A percentile compares a stretch with the other conserved stretches of the same genome.
Conservation (phyloP, 2,888 invertebrate genomes). For the Tinea trinotella region DNA sequence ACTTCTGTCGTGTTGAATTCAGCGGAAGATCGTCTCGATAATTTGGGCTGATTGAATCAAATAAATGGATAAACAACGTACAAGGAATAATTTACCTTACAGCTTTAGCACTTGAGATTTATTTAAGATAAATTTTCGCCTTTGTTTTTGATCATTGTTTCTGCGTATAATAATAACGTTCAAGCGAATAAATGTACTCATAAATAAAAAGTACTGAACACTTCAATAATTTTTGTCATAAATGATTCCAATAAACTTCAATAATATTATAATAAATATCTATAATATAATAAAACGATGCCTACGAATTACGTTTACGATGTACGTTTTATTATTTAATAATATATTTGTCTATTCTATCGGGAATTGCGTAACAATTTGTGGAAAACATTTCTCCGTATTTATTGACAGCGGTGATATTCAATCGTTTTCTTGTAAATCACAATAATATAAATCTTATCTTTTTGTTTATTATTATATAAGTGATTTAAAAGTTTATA, state of each 20-base stretch:
- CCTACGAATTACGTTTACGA: neutral
- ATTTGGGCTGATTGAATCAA: neutral
- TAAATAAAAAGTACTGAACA: too few relatives aligned
- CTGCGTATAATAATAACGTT: too few relatives aligned
- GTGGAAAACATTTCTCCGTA: neutral
- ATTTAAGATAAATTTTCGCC: too few relatives aligned
- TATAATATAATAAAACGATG: neutral
- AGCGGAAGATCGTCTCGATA: neutral
- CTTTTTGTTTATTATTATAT: too few relatives aligned
- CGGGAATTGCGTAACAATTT: neutral
- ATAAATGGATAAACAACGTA: neutral
- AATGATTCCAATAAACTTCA: neutral
- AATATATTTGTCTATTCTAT: neutral
- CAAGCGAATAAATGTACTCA: too few relatives aligned
- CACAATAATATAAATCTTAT: too few relatives aligned
- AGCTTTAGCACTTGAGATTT: neutral
- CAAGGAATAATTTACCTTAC: neutral
- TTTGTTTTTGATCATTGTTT: too few relatives aligned
- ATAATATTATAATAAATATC: neutral
- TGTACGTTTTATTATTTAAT: conserved; percentile 1
- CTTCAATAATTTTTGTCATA: too few relatives aligned
- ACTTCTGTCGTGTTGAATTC: conserved; percentile 8
- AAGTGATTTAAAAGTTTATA: too few relatives aligned
- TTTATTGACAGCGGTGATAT: neutral
- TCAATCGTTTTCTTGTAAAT: neutral